Evolutionary conservation across 2,113 vertebrate species (phyloP), one percentile per base, ranked within the genome.

Genomic region (Sinocyclocheilus anophthalmus): DNA sequence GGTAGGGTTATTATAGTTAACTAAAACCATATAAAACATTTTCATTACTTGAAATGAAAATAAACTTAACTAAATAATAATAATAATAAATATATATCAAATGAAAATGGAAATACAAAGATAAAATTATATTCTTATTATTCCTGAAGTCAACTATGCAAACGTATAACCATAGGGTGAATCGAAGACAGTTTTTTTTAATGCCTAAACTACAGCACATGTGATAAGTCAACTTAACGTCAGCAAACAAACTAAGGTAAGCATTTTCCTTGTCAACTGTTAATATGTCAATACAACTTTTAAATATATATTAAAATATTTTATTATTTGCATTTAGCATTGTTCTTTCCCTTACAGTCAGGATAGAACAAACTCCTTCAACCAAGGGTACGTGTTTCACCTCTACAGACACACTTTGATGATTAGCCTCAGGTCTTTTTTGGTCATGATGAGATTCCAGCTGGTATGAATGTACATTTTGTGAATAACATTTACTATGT

Each of bases 371-470:
- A 72, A 42, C 4, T 1, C 26, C 24, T 11, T 14, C 14, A 50
- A 26, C n/a, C 24, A 67, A 30, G 42, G 24, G n/a, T 39, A 67
- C 1, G 5, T 81, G 14, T 33, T 37, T 79, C 30, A 80, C 37
- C 53, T 22, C 57, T 30, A 20, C n/a, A 81, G 61, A 65, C 39
- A 81, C n/a, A 50, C 13, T 50, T 50, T 81, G 61, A 81, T 81
- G 61, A 67, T 50, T 1, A 65, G 61, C 59, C n/a, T 53, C 39
- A 33, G 80, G 80, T 33, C 20, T 50, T 53, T n/a, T 82, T 50
- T 20, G 10, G 26, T 70, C n/a, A 53, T 50, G 13, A 69, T 70
- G 9, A 70, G 80, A 82, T 70, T 45, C 59, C 78, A 50, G 42
- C 80, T 82, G 26, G 63, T 82, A 16, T 2, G 30, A 22, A 70